Percentiles rank a stretch among this genome's conserved stretches.
These are phyloP conservation scores for Botia kubotai DNA, from an alignment of 2,797 vertebrate genomes.

Conservation along the genomic window DNA sequence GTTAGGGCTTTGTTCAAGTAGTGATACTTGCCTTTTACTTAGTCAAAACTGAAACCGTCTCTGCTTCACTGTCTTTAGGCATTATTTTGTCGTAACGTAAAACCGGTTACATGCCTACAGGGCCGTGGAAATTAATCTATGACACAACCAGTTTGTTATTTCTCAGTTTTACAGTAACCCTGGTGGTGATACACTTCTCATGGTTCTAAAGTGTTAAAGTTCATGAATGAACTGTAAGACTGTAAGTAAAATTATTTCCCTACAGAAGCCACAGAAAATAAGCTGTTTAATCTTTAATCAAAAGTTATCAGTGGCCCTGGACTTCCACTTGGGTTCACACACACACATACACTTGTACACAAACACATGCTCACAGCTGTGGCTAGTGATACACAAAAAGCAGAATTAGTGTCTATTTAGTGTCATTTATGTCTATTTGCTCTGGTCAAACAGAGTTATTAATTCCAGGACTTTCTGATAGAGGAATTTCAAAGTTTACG, in stretches of 20 bases:
- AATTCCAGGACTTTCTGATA: conserved; percentile 68
- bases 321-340: conserved; percentile 18
- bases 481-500: conserved; percentile 73
- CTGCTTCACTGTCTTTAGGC: too few relatives aligned
- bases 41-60: conserved; percentile 56
- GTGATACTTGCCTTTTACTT: not conserved
- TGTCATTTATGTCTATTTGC: conserved; percentile 72
- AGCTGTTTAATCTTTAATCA: conserved; percentile 17
- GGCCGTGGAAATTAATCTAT: conserved; percentile 11
- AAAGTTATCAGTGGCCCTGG: conserved; percentile 14
- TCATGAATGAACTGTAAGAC: not conserved
- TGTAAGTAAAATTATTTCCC: not conserved
- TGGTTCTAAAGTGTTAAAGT: not conserved
- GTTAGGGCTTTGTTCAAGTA: not conserved
- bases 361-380: conserved; percentile 66
- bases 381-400: conserved; percentile 65
- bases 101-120: conserved; percentile 16
- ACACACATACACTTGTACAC: not conserved
- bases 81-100: conserved; percentile 25
- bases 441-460: conserved; percentile 74
- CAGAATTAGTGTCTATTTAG: conserved; percentile 63
- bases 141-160: conserved; percentile 29
- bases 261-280: not conserved
- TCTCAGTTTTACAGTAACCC: conserved; percentile 9
- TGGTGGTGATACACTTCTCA: not conserved